Base-by-base conservation (phyloP, 1,140 invertebrate species). In the Melanaphis sacchari region DNA sequence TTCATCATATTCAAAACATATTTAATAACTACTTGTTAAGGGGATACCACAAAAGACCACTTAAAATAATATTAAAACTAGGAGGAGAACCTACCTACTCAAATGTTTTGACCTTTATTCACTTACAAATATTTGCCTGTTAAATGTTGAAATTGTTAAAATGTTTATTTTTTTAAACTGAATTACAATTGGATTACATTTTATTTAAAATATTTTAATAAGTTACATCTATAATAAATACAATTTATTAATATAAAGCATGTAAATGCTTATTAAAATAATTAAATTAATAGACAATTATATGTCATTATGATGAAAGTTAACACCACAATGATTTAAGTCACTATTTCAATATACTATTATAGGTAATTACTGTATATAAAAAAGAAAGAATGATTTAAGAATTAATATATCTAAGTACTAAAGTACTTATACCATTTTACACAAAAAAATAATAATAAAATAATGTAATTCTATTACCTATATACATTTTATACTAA, bases 51-150 rank as follows among this genome's bases (percentile, higher is more conserved):
- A 90, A 90, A 90, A 90, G 89, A 59, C 38, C 89, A 90, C 89
- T 90, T 90, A 40, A 90, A 66, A 59, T 90, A 66, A 66, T 66
- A 59, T 26, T 26, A 41, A 41, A 90, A 90, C 38, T 88, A 88
- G 31, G 40, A 87, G 43, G 59, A 76, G 59, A 76, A 76, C 59
- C 59, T 59, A 59, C 26, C 54, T n/a, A 40, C 40, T 66, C 21
- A 90, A 90, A 90, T 66, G 89, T 66, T 90, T 90, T 90, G 89
- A 90, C 89, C 89, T 90, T 90, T 66, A 41, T 41, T 90, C 43
- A 90, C 22, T 41, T 66, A 31, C 9, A 59, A 31, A 5, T 90
- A 26, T 11, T 15, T 41, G 38, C 11, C 1, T 54, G 26, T 8
- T 89, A 22, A 24, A 52, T 88, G 31, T 49, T 88, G 9, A 43